Percentiles rank a stretch among this genome's conserved stretches.
phyloP scores from a whole-genome alignment of 1,140 invertebrate genomes.

The Plodia interpunctella region DNA sequence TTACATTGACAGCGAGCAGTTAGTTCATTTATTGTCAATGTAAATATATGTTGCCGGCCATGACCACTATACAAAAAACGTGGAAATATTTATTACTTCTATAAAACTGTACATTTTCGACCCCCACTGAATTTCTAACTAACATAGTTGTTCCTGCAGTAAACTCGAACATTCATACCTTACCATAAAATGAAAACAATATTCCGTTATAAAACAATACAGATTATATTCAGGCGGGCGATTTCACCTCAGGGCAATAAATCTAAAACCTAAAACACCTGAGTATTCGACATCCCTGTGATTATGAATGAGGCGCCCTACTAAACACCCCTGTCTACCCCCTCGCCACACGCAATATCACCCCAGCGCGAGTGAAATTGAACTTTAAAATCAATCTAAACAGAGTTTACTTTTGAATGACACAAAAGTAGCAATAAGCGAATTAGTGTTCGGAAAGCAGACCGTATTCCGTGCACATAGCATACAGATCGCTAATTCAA shows the following conservation, averaged over 20 bases:
- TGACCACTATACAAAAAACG: too few relatives aligned
- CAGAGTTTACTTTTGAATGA: conserved; percentile 20
- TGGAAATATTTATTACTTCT: too few relatives aligned
- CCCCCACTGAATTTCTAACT: too few relatives aligned
- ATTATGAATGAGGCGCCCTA: conserved; percentile 50
- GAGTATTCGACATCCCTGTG: conserved; percentile 57
- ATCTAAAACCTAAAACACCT: conserved; percentile 66
- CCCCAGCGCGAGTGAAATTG: conserved; percentile 6
- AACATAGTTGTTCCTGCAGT: not conserved
- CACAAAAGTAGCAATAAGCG: conserved; percentile 47
- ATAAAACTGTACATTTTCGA: too few relatives aligned
- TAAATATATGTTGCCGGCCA: too few relatives aligned
- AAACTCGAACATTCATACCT: not conserved
- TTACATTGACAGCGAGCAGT: too few relatives aligned
- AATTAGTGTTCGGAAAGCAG: conserved; percentile 61
- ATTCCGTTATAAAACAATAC: conserved; percentile 38
- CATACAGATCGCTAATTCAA: conserved; percentile 55
- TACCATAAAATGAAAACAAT: conserved; percentile 38
- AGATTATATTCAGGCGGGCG: conserved; percentile 44
- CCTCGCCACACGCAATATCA: conserved; percentile 8
- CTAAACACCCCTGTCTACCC: conserved; percentile 20
- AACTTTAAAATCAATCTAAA: conserved; percentile 12
- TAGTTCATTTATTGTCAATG: too few relatives aligned
- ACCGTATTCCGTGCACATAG: conserved; percentile 53
- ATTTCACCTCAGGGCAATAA: conserved; percentile 54